A percentile compares a stretch with the other conserved stretches of the same genome.
Evolutionary conservation across 2,888 invertebrate genomes (phyloP).

Genomic region (Eumacrocentrus americanus): DNA sequence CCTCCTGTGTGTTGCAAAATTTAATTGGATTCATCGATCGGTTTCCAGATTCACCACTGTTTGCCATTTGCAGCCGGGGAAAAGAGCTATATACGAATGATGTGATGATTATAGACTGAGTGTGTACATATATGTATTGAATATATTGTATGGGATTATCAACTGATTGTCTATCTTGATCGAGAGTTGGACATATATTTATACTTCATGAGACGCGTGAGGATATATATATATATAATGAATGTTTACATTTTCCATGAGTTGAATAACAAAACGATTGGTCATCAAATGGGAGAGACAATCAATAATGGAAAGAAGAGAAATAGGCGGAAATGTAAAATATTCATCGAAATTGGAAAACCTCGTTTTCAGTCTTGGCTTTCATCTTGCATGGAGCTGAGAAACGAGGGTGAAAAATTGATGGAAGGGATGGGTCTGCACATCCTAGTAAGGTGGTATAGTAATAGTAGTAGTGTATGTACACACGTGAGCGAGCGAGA

Average conservation of each 20-base stretch:
- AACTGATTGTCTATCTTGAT: constrained; percentile 2
- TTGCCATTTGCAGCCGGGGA: constrained; percentile 13
- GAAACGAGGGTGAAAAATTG: constrained; percentile 35
- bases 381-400: constrained; percentile 4
- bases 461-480: not conserved
- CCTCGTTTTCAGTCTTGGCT: constrained; percentile 1
- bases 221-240: not conserved
- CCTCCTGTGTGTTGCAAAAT: constrained; percentile 54
- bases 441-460: too few relatives aligned
- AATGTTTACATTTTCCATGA: not conserved
- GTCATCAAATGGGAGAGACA: not conserved
- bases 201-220: not conserved
- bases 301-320: constrained; percentile 1
- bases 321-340: not conserved
- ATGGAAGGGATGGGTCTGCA: constrained; percentile 28
- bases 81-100: not conserved
- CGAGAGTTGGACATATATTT: not conserved
- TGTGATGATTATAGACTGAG: not conserved
- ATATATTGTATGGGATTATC: not conserved
- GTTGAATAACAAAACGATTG: not conserved
- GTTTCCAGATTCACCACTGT: constrained; percentile 49
- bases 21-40: constrained; percentile 61
- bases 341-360: constrained; percentile 7
- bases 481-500: constrained; percentile 7
- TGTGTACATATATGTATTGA: not conserved